Conservation (phyloP, 2,888 invertebrate species). For the Apodemia mormo region DNA sequence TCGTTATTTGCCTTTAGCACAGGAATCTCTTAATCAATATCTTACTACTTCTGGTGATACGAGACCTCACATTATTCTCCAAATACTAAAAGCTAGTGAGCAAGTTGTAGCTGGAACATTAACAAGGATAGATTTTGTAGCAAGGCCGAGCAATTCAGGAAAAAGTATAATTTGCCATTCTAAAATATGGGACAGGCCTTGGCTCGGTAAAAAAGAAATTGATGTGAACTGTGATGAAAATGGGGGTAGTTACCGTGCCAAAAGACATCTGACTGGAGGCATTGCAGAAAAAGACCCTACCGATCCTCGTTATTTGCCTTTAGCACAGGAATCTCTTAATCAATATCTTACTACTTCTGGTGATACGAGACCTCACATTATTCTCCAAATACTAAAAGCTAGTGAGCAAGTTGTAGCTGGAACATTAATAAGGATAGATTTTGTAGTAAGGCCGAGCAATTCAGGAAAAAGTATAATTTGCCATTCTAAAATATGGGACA, state of each 20-base stretch:
- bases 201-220: conserved; percentile 64
- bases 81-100: conserved; percentile 47
- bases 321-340: conserved; percentile 50
- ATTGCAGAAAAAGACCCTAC: not conserved
- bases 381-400: conserved; percentile 50
- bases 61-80: conserved; percentile 43
- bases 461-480: conserved; percentile 47
- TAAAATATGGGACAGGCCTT: conserved; percentile 75
- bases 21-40: conserved; percentile 49
- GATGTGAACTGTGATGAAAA: conserved; percentile 48
- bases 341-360: conserved; percentile 45
- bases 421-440: conserved; percentile 48
- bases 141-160: conserved; percentile 43
- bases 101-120: conserved; percentile 49
- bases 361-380: conserved; percentile 37
- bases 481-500: conserved; percentile 72
- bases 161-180: conserved; percentile 62
- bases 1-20: conserved; percentile 39
- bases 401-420: conserved; percentile 48
- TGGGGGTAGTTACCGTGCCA: not conserved
- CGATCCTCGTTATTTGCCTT: not conserved
- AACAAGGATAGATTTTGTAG: conserved; percentile 50
- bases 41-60: conserved; percentile 39
- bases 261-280: conserved; percentile 33
- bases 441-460: conserved; percentile 42